Evolutionary conservation across 2,888 invertebrate genomes (phyloP), one percentile per base, ranked within the genome.

Genomic region (Diploptera punctata): DNA sequence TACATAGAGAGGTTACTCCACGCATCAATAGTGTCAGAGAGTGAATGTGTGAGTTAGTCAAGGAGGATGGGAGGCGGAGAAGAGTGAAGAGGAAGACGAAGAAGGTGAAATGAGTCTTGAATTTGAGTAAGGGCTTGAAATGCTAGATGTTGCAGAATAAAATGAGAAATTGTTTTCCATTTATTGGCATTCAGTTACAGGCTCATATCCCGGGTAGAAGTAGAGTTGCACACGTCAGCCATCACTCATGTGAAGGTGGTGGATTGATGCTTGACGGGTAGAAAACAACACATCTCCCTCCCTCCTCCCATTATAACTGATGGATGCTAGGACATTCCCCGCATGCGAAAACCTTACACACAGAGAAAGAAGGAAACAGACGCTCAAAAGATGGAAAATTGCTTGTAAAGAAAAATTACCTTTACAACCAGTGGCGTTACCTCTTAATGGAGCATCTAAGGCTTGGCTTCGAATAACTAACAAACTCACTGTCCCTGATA

Each of bases 221-320:
- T 29, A 26, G 3, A 24, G 1, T 7, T 47, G 9, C 4, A 2
- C 38, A 62, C 13, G 16, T 62, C 38, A 38, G 62, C 31, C 67
- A 68, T 72, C 72, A 72, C 16, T 72, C 61, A 60, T 68, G 43
- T 18, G n/a, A 16, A 16, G 24, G 44, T 57, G 18, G 2, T 68
- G 19, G 68, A 72, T 68, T 72, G 68, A 72, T 72, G 68, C 33
- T 19, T 68, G 72, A 72, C 68, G 60, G 68, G 57, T 29, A 57
- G 61, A 52, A 68, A 72, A 72, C 72, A 72, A 72, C 68, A 61
- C 68, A 60, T 21, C 57, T 67, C 44, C 31, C 61, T 26, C 44
- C 54, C 62, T 71, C 71, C 68, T 68, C 68, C 71, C 73, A 74
- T 74, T 71, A 62, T 38, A 68, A 71, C 73, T 74, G 73, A 74